Evolutionary conservation across 2,888 invertebrate species (phyloP), one percentile per base, ranked within the genome.

Genomic region (Dexiosoma caninum): DNA sequence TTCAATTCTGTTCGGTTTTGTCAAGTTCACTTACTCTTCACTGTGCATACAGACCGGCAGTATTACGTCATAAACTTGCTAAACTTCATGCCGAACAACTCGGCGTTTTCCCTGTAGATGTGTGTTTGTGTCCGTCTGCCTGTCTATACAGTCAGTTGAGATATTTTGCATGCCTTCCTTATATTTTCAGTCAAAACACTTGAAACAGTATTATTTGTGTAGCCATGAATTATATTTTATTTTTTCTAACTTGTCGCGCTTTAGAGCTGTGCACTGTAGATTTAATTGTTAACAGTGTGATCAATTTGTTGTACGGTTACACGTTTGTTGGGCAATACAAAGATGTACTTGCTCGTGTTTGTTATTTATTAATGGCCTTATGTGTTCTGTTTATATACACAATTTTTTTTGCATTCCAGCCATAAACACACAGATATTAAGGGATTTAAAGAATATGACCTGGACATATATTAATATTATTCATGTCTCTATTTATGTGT

Each of bases 31-130:
- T 42, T 4, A 30, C 2, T 23, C 14, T 2, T 10, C 19, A 9
- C 19, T 8, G 27, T 23, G 21, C 10, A 44, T 19, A 16, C 10
- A 42, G 49, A 10, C 57, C 32, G 16, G 37, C 19, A 66, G 40
- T 30, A 30, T 75, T 59, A 42, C 66, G 75, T 75, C 66, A 66
- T 57, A 46, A 23, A 35, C n/a, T 49, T 66, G 19, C 49, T 46
- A 32, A 49, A 49, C 57, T 21, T 37, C 35, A 9, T 23, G 21
- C 16, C 14, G 14, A 21, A 27, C 6, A 51, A 27, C 6, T 51
- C 21, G 23, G n/a, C n/a, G n/a, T n/a, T n/a, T n/a, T n/a, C n/a
- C n/a, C n/a, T n/a, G n/a, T n/a, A n/a, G n/a, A 46, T 10, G 16
- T 60, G 8, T 14, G 21, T 51, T 7, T 30, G 10, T n/a, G 14